phyloP scores from a whole-genome alignment of 2,797 vertebrate species.

The Melanotaenia boesemani region DNA sequence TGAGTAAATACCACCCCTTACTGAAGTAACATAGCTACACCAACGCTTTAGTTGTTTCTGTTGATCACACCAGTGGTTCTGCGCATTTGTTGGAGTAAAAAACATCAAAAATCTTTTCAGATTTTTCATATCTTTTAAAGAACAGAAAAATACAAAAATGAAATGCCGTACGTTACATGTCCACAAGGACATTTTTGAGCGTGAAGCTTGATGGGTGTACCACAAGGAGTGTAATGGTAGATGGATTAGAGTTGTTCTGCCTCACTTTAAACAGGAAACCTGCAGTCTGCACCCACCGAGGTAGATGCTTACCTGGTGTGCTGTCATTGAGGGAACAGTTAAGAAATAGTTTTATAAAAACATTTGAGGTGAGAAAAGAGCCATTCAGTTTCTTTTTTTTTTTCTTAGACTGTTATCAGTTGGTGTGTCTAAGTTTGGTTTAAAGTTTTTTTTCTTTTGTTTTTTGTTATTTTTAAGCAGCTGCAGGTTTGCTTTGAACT shows the following conservation, averaged over 20 bases:
- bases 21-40: not conserved
- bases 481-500: too few species aligned
- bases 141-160: slow-evolving; percentile 10
- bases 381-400: not conserved
- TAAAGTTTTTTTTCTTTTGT: too few species aligned
- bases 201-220: not conserved
- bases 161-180: not conserved
- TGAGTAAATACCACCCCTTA: slow-evolving; percentile 69
- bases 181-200: not conserved
- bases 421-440: too few species aligned
- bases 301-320: not conserved
- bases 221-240: too few species aligned
- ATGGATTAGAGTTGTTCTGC: too few species aligned
- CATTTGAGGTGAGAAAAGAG: not conserved
- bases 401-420: not conserved
- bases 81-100: slow-evolving; percentile 23
- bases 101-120: not conserved
- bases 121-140: not conserved
- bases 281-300: not conserved
- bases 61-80: slow-evolving; percentile 19
- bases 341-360: not conserved
- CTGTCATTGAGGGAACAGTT: not conserved
- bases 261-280: too few species aligned
- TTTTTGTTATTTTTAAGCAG: too few species aligned
- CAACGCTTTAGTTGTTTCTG: not conserved